A percentile compares a stretch with the other conserved stretches of the same genome.
phyloP scores from a whole-genome alignment of 2,797 vertebrate genomes.

The Phrynocephalus guinanensis region DNA sequence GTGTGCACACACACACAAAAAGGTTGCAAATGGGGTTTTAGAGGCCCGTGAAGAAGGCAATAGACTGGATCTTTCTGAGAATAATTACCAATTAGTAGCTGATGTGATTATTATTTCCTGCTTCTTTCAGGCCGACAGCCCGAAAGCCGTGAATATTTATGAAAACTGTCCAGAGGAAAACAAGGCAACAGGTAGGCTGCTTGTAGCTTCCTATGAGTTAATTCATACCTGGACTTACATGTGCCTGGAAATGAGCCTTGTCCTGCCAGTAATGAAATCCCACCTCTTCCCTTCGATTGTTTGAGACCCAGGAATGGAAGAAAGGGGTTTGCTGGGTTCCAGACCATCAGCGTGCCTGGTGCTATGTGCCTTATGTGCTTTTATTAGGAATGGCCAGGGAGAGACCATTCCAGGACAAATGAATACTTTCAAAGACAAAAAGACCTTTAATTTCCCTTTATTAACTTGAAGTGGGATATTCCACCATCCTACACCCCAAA shows the following conservation, averaged over 20 bases:
- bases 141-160: conserved; percentile 79
- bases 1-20: too few species aligned
- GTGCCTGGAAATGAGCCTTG: background rate
- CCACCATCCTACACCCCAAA: too few species aligned
- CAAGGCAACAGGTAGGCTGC: conserved; percentile 72
- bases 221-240: background rate
- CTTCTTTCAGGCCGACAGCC: conserved; percentile 79
- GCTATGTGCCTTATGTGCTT: background rate
- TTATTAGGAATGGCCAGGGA: too few species aligned
- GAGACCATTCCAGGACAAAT: too few species aligned
- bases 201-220: conserved; percentile 27
- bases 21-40: background rate
- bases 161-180: conserved; percentile 86
- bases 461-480: too few species aligned
- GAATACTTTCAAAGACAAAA: too few species aligned
- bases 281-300: background rate
- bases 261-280: background rate
- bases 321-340: background rate
- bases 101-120: conserved; percentile 49
- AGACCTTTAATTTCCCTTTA: too few species aligned
- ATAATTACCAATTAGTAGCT: conserved; percentile 19
- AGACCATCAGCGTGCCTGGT: background rate
- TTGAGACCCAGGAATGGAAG: background rate
- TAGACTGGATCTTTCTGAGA: background rate
- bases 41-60: background rate